Evolutionary conservation across 1,140 invertebrate species (phyloP).

Genomic region (Sarcophaga peregrina): DNA sequence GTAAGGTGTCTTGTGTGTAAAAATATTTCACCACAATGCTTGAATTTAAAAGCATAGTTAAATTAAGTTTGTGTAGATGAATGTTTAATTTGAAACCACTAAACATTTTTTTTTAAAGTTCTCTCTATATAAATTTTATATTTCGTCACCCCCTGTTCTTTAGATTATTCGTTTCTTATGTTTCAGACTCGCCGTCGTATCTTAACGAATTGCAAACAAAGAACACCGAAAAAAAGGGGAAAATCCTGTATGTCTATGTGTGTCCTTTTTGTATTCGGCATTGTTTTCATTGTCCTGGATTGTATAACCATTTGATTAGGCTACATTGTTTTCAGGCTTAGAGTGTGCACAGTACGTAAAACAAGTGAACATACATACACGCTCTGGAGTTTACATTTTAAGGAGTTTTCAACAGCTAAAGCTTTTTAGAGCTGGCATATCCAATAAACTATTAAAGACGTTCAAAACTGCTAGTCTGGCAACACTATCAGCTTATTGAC

Average conservation of each 20-base stretch:
- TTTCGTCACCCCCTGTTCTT: not conserved
- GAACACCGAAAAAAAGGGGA: not conserved
- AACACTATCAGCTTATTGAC: too few relatives aligned
- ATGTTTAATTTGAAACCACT: slow-evolving; percentile 16
- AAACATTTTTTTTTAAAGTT: not conserved
- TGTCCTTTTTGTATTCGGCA: not conserved
- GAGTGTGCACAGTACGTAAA: not conserved
- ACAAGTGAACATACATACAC: not conserved
- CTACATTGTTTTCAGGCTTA: not conserved
- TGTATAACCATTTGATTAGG: not conserved
- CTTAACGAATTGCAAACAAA: not conserved
- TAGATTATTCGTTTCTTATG: not conserved
- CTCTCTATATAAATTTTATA: not conserved
- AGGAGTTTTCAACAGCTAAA: too few relatives aligned
- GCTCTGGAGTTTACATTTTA: too few relatives aligned
- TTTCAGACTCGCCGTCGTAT: not conserved
- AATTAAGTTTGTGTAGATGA: not conserved
- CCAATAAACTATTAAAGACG: too few relatives aligned
- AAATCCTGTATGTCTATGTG: not conserved
- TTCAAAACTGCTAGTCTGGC: too few relatives aligned
- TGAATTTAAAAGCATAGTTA: not conserved
- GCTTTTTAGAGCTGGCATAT: too few relatives aligned
- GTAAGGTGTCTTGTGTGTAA: not conserved
- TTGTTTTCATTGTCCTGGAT: not conserved
- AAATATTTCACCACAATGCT: not conserved